Evolutionary conservation across 2,113 vertebrate species (phyloP), one percentile per base, ranked within the genome.

Genomic region (Chlamydotis undulata): DNA sequence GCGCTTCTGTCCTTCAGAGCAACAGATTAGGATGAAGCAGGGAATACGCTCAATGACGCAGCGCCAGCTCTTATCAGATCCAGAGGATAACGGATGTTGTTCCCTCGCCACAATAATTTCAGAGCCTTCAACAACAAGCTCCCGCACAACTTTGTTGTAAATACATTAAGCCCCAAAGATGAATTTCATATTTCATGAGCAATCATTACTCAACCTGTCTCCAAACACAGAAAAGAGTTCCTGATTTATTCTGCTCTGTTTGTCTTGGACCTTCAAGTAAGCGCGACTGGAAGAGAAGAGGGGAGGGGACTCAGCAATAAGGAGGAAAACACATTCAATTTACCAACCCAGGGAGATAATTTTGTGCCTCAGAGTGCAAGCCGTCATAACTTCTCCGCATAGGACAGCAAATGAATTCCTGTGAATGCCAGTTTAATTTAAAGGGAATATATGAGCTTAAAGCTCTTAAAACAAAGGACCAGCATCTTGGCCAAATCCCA

Each of bases 181-280:
- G 82, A 74, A 90, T 88, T 96, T 74, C 87, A 15, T 77, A 43
- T 86, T 96, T 90, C 90, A 63, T 47, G 70, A 91, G 90, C 15
- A 61, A 74, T 63, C 94, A 83, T 96, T 39, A 93, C 87, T 95
- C 94, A 96, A 35, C 25, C 75, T 95, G 94, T 90, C 95, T 74
- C 67, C 5, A 39, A 94, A 41, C 53, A 21, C 61, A 16, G 82
- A 17, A 52, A 25, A 82, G 65, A 22, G 33, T 55, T 64, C 61
- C 82, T 93, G 95, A 96, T 93, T 95, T 88, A 74, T 96, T 91
- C 94, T 45, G 78, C 94, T 93, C 87, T 31, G 87, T 50, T 97
- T 87, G 84, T 12, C 91, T 57, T 9, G 75, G 78, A 65, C 90
- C 90, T 95, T 96, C 49, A 6, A 19, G 70, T 29, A 43, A 63